These are phyloP conservation scores for Drosophila bocki DNA, from an alignment of 1,140 invertebrate genomes.

Conservation along the genomic window DNA sequence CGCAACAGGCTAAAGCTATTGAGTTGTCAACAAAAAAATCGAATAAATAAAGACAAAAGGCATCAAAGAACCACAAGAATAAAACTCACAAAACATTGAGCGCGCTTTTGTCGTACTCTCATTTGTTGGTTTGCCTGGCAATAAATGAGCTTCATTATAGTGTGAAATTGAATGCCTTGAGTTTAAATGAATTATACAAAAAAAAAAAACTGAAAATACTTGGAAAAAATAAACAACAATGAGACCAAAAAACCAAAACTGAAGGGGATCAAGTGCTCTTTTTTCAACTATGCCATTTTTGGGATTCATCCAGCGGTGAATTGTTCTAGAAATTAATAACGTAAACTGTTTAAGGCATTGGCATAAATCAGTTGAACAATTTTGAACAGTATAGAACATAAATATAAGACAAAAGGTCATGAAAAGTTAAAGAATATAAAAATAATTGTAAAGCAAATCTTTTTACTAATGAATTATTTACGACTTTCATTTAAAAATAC, in stretches of 20 bases:
- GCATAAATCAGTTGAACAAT: constrained; percentile 6
- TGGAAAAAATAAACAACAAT: constrained; percentile 2
- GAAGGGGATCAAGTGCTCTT: constrained; percentile 19
- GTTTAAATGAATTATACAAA: neutral
- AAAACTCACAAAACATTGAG: constrained; percentile 17
- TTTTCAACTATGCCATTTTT: constrained; percentile 11
- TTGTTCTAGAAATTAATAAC: constrained; percentile 48
- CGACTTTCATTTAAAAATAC: neutral
- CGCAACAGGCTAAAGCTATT: constrained; percentile 42
- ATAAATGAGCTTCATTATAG: constrained; percentile 59
- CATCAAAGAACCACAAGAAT: neutral
- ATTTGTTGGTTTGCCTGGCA: constrained; percentile 25
- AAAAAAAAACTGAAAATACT: constrained; percentile 1
- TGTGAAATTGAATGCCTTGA: constrained; percentile 43
- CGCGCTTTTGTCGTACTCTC: constrained; percentile 6
- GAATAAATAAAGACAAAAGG: constrained; percentile 8
- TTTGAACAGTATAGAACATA: neutral
- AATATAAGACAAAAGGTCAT: neutral
- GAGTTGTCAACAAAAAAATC: constrained; percentile 50
- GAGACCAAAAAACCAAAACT: constrained; percentile 14
- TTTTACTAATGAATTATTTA: neutral
- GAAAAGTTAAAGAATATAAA: neutral
- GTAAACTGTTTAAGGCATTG: constrained; percentile 12
- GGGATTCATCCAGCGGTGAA: constrained; percentile 19
- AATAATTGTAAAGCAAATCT: too few species aligned